phyloP scores from a whole-genome alignment of 92 coral and sea anemone species.

The Anthopleura xanthogrammica region DNA sequence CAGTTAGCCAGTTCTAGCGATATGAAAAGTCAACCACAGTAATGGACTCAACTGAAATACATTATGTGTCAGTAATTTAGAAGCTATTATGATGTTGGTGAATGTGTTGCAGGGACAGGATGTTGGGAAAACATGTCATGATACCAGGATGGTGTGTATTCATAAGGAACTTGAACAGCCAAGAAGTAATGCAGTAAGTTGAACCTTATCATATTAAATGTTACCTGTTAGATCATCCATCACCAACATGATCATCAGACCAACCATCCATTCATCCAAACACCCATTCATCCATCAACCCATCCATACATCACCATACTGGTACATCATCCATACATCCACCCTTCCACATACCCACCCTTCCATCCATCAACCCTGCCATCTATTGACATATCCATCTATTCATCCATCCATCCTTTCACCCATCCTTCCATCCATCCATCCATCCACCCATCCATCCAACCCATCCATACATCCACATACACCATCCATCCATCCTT shows the following conservation, averaged over 20 bases:
- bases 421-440: background rate
- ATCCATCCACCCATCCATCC: background rate
- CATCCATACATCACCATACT: background rate
- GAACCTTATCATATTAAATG: background rate
- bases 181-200: conserved; percentile 83
- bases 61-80: too few species aligned
- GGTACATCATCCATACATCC: background rate
- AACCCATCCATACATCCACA: background rate
- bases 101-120: conserved; percentile 72
- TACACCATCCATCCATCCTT: background rate
- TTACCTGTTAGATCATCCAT: background rate
- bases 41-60: too few species aligned
- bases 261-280: background rate
- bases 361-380: background rate
- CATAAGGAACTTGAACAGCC: conserved; percentile 89
- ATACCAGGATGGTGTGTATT: conserved; percentile 87
- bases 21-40: too few species aligned
- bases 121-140: conserved; percentile 84
- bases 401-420: background rate
- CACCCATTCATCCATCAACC: background rate
- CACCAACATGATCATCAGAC: background rate
- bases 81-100: background rate
- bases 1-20: too few species aligned
- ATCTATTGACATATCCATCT: background rate
- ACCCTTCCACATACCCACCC: background rate